A percentile compares a stretch with the other conserved stretches of the same genome.
phyloP scores from a whole-genome alignment of 2,797 vertebrate species.

The Hemibagrus guttatus region DNA sequence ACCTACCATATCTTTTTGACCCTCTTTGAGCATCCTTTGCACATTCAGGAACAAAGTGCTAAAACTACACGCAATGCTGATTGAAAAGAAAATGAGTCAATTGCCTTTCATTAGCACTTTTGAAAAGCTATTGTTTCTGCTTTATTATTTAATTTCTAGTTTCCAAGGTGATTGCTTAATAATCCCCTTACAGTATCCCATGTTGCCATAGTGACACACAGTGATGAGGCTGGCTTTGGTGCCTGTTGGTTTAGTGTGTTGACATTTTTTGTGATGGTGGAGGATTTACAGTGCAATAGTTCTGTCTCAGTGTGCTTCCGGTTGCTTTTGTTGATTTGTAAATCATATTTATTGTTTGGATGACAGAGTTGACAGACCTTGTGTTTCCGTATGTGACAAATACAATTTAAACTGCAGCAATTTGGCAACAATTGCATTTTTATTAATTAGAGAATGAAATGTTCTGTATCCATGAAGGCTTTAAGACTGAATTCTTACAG shows the following conservation, averaged over 20 bases:
- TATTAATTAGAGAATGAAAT: neutral
- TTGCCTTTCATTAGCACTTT: neutral
- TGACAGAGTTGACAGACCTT: neutral
- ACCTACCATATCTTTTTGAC: neutral
- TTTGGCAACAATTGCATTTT: neutral
- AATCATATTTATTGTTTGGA: neutral
- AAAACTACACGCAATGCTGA: neutral
- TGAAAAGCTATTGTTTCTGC: slow-evolving; percentile 9
- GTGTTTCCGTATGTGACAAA: too few relatives aligned
- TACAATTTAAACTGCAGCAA: neutral
- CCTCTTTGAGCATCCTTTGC: neutral
- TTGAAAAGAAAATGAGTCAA: neutral
- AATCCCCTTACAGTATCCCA: slow-evolving; percentile 30
- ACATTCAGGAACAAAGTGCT: neutral
- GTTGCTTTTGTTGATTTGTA: neutral
- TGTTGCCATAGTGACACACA: slow-evolving; percentile 46
- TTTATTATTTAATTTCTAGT: slow-evolving; percentile 44
- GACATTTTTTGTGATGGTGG: slow-evolving; percentile 15
- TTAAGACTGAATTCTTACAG: neutral
- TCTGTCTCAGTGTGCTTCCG: neutral
- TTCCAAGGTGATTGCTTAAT: slow-evolving; percentile 48
- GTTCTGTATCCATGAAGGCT: too few relatives aligned
- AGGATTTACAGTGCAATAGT: neutral
- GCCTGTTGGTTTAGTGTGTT: slow-evolving; percentile 18
- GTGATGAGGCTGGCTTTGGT: slow-evolving; percentile 11